These are phyloP conservation scores for Caerostris extrusa DNA, from an alignment of 1,140 invertebrate species.

Conservation along the genomic window DNA sequence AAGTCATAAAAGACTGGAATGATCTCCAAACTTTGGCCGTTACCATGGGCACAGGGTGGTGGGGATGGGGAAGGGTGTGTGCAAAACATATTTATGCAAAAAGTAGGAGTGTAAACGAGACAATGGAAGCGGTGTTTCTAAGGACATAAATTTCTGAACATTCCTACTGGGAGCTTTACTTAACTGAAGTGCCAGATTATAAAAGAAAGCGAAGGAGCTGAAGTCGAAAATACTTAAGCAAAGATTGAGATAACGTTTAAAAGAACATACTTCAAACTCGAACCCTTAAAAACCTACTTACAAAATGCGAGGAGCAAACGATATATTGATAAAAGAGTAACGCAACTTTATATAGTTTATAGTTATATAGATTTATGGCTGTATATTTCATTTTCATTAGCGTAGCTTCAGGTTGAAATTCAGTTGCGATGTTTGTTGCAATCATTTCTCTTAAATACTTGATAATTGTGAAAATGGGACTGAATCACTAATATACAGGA, in stretches of 20 bases:
- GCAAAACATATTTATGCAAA: slow-evolving; percentile 70
- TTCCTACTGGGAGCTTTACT: slow-evolving; percentile 25
- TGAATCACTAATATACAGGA: too few relatives aligned
- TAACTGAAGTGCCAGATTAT: slow-evolving; percentile 10
- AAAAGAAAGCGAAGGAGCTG: not conserved
- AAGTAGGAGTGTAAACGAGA: slow-evolving; percentile 68
- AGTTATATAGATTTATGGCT: too few relatives aligned
- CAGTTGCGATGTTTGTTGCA: too few relatives aligned
- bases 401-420: too few relatives aligned
- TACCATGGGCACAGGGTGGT: not conserved
- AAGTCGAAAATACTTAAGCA: not conserved
- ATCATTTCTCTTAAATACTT: too few relatives aligned
- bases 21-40: slow-evolving; percentile 51
- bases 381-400: too few relatives aligned
- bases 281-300: too few relatives aligned
- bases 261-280: not conserved
- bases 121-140: slow-evolving; percentile 35
- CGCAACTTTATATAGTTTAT: too few relatives aligned
- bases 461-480: too few relatives aligned
- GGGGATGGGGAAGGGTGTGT: not conserved
- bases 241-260: not conserved
- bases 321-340: too few relatives aligned
- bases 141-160: slow-evolving; percentile 30
- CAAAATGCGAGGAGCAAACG: too few relatives aligned
- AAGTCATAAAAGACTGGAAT: slow-evolving; percentile 61